Evolutionary conservation across 2,888 invertebrate genomes (phyloP).

Genomic region (Philereme transversata): DNA sequence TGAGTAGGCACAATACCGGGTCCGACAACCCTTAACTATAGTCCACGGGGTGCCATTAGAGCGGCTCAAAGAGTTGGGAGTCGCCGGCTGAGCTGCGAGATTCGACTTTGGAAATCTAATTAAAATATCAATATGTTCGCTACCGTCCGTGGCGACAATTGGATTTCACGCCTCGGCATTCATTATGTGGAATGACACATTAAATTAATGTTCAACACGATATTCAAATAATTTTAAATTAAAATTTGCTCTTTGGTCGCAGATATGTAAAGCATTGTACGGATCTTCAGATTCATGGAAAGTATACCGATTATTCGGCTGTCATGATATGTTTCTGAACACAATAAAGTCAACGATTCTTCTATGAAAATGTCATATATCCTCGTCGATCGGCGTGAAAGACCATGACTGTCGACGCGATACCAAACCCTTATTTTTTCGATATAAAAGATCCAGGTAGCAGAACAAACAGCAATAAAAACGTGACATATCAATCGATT

Average conservation of each 20-base stretch:
- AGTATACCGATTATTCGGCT: slow-evolving; percentile 59
- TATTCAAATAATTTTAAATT: slow-evolving; percentile 11
- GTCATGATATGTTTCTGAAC: slow-evolving; percentile 59
- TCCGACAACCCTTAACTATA: slow-evolving; percentile 79
- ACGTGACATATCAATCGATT: slow-evolving; percentile 79
- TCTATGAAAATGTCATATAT: slow-evolving; percentile 66
- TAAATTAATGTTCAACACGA: slow-evolving; percentile 22
- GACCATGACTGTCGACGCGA: slow-evolving; percentile 57
- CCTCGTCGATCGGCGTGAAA: slow-evolving; percentile 57
- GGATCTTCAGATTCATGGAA: slow-evolving; percentile 48
- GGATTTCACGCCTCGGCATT: slow-evolving; percentile 77
- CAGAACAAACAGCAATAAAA: slow-evolving; percentile 79
- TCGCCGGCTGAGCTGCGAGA: slow-evolving; percentile 66
- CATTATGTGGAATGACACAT: slow-evolving; percentile 38
- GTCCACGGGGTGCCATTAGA: slow-evolving; percentile 82
- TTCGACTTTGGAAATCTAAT: slow-evolving; percentile 82
- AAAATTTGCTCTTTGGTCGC: neutral
- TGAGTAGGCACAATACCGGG: slow-evolving; percentile 77
- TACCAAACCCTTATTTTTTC: slow-evolving; percentile 65
- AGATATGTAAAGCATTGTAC: slow-evolving; percentile 16
- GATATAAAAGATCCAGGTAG: slow-evolving; percentile 71
- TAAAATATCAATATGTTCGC: slow-evolving; percentile 84
- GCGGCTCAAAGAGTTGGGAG: slow-evolving; percentile 81
- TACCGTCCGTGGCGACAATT: slow-evolving; percentile 78
- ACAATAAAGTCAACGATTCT: slow-evolving; percentile 73